phyloP scores from a whole-genome alignment of 2,797 vertebrate genomes.

The Coccyzus lansbergi region DNA sequence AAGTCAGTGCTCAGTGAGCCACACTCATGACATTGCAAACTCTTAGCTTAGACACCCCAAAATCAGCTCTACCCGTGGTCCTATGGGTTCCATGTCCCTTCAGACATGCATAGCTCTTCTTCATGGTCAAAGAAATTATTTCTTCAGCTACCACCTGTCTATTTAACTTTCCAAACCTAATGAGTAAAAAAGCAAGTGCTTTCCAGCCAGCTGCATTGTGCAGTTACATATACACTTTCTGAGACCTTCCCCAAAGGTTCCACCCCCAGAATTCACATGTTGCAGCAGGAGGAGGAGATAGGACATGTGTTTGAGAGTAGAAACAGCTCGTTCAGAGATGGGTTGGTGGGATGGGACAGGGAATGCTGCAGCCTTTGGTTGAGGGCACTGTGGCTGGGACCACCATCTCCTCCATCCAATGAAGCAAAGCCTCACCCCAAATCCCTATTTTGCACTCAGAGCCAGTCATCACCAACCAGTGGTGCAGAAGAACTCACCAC shows the following conservation, averaged over 20 bases:
- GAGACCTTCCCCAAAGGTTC: background rate
- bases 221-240: background rate
- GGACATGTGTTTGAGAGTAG: background rate
- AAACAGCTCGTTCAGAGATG: rapidly evolving
- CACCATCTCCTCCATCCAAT: background rate
- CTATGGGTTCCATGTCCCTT: background rate
- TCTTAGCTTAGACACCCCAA: background rate
- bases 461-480: background rate
- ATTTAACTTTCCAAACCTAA: background rate
- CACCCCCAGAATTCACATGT: background rate
- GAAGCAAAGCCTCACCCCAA: background rate
- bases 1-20: background rate
- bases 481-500: background rate
- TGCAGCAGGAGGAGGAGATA: background rate
- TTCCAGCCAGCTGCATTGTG: background rate
- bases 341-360: background rate
- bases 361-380: background rate
- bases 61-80: background rate
- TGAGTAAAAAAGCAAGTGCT: background rate
- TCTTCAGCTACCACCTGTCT: background rate
- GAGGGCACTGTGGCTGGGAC: background rate
- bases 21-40: background rate
- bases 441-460: background rate
- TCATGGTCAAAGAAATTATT: background rate
- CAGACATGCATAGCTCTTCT: rapidly evolving